phyloP scores from a whole-genome alignment of 2,113 vertebrate genomes.

The Pygoscelis adeliae region DNA sequence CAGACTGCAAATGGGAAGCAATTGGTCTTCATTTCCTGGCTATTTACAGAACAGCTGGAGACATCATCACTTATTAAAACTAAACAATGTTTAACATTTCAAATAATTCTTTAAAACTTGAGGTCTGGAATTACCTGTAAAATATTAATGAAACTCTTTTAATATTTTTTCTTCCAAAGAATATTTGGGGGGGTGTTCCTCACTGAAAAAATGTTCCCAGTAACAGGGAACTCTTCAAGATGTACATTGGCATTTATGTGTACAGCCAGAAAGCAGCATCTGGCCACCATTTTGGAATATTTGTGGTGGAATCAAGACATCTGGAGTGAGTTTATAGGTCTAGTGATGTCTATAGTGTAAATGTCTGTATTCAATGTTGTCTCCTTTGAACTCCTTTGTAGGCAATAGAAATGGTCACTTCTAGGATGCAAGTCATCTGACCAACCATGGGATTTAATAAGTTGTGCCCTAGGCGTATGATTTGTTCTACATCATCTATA shows the following conservation, averaged over 20 bases:
- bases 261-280: neutral
- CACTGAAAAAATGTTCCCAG: neutral
- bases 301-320: neutral
- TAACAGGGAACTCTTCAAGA: neutral
- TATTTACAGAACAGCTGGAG: neutral
- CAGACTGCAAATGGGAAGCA: neutral
- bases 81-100: neutral
- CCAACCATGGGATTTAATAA: neutral
- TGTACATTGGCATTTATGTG: neutral
- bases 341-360: neutral
- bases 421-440: neutral
- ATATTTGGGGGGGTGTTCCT: fast-evolving
- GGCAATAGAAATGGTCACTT: neutral
- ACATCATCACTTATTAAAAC: neutral
- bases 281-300: neutral
- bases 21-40: neutral
- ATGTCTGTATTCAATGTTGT: neutral
- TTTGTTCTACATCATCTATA: neutral
- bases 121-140: neutral
- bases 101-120: neutral
- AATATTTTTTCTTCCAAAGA: neutral
- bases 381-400: neutral
- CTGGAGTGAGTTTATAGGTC: neutral
- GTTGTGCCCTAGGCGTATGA: neutral
- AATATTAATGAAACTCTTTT: neutral